Base-by-base conservation (phyloP, 2,113 vertebrate species). In the Sigmodon hispidus region DNA sequence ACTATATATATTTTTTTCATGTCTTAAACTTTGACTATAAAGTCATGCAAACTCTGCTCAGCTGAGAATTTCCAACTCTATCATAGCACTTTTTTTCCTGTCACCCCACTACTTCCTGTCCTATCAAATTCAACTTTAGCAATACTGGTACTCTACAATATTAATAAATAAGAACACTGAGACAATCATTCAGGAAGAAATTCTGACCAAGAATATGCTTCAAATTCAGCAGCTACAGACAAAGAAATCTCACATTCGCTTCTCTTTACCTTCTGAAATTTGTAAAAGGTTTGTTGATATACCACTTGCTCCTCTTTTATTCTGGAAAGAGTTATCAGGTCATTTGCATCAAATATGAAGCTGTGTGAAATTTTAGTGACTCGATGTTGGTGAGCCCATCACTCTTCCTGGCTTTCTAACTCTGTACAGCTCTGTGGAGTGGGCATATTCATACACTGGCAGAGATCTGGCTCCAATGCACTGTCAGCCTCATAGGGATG, bases 211-310 rank as follows among this genome's bases (percentile, higher is more conserved):
- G 10, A 17, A 36, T 65, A 77, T 12, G 4, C 31, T 88, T 75
- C 83, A 29, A 88, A 77, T 75, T 87, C 55, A 86, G 70, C 40
- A 81, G 48, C 43, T 36, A 24, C 48, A 73, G 69, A 72, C 29
- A 75, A 88, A 88, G 57, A 61, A 90, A 95, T 22, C 13, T 31
- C 76, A 87, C 90, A 55, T 69, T 85, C 19, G 24, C 43, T 88
- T 88, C 36, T 73, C 92, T 89, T 96, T 75, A 69, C 69, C 93
- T 91, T 6, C 19, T 72, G 16, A 73, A 90, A 92, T 96, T 93
- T 11, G 24, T 55, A 11, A 72, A 89, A 92, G 36, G 85, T 83
- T 34, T 57, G 10, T n/a, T 12, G 72, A 67, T 21, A 11, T 48
- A n/a, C n/a, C 5, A 70, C 63, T n/a, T 40, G 9, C 16, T 81